Evolutionary conservation across 2,888 invertebrate genomes (phyloP), one percentile per base, ranked within the genome.

Genomic region (Nomada flava): DNA sequence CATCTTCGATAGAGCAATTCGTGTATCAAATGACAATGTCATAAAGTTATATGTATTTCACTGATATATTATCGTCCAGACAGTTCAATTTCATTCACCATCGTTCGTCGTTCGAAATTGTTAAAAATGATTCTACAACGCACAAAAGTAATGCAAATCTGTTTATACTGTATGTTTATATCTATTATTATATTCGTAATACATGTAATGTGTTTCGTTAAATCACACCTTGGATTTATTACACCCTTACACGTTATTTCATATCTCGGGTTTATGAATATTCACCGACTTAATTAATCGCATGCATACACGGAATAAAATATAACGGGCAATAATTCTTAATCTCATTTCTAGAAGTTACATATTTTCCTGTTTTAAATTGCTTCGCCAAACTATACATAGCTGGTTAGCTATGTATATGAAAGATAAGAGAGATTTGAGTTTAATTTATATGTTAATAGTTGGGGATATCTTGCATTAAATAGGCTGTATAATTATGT

Each of bases 71-170:
- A 42, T 11, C 42, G 15, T 72, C 72, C 80, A 62, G 64, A 69
- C 69, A 53, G 64, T 81, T 82, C 69, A 64, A 77, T 83, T 81
- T 82, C 60, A 73, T 82, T 82, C 57, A 26, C 29, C 36, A 7
- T n/a, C 50, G 20, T 26, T 10, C 26, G 20, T 57, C 42, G 68
- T 70, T 55, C 69, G 73, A 79, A 79, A 57, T 11, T 55, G 36
- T 36, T 23, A 29, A 44, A 52, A 59, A 62, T n/a, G 47, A 15
- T n/a, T 59, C 50, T 55, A 70, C 69, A n/a, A 60, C 52, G n/a
- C 36, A 53, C 47, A 7, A 57, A 11, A 13, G 13, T 18, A 44
- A 59, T 26, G n/a, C 55, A 60, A 44, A 72, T 18, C 59, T 67
- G 62, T 15, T 75, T 26, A 70, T 65, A 64, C 71, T 64, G 65